Evolutionary conservation across 2,113 vertebrate species (phyloP), one percentile per base, ranked within the genome.

Genomic region (Paradisaea rubra): DNA sequence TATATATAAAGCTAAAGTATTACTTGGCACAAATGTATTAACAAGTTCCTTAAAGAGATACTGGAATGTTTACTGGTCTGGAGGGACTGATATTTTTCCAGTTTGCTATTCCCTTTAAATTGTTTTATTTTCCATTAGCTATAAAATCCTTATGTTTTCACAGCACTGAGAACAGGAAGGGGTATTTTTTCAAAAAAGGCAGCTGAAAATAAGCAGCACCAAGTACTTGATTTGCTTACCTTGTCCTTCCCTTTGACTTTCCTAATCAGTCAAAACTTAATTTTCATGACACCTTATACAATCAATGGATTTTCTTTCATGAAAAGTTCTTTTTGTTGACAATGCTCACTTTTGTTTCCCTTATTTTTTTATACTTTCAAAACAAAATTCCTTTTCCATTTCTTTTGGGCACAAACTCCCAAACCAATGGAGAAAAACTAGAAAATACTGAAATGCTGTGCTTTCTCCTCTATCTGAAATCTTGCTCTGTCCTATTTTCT

Each of bases 1-100:
- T 94, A 91, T 82, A 88, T 49, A 42, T 56, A 77, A 89, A 91
- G 37, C 81, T 93, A 85, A 94, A 85, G 59, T 82, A 89, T 71
- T 82, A 93, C 82, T 91, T 91, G 81, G 88, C 93, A 96, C 15
- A 82, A 82, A 88, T 57, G n/a, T 72, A 73, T 93, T 82, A 82
- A 82, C 63, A 73, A 91, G 74, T 65, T 89, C 71, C 63, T 94
- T 93, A 68, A 94, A 94, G 82, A 95, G 88, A 95, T 89, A 91
- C 27, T 77, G 85, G 79, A 95, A 94, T 53, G 50, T 86, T 86
- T 88, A 77, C 37, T 88, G 54, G 88, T 91, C 90, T 93, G 63
- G 63, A 94, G 92, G 74, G 74, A 95, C 74, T 81, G 39, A 73
- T 19, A 44, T 88, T 93, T 94, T 92, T 89, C 72, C 80, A 93